Evolutionary conservation across 2,113 vertebrate species (phyloP).

Genomic region (Pachyramphus minor): DNA sequence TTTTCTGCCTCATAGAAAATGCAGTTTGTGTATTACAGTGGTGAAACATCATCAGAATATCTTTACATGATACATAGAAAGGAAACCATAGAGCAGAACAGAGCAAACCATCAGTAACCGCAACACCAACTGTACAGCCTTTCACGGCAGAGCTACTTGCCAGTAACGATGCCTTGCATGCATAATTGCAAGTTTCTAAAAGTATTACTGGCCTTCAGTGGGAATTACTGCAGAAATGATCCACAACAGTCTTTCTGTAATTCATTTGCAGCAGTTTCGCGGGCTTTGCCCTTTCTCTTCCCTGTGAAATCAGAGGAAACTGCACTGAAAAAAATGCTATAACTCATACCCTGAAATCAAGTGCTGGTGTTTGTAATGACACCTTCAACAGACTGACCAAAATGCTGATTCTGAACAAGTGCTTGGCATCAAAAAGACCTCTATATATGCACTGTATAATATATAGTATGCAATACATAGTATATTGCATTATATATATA

Average conservation of each 20-base stretch:
- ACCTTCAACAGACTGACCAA: not conserved
- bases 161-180: not conserved
- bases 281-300: not conserved
- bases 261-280: not conserved
- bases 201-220: conserved; percentile 7
- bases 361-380: not conserved
- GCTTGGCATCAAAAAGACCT: not conserved
- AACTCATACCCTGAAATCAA: not conserved
- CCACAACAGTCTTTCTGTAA: not conserved
- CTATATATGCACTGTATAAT: not conserved
- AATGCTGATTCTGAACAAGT: not conserved
- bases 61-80: not conserved
- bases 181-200: conserved; percentile 31
- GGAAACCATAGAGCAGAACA: conserved; percentile 36
- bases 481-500: not conserved
- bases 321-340: not conserved
- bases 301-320: not conserved
- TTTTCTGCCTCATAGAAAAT: conserved; percentile 50
- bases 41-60: conserved; percentile 32
- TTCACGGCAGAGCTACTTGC: conserved; percentile 6
- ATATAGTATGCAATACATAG: too few species aligned
- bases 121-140: conserved; percentile 24
- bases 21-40: conserved; percentile 22
- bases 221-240: conserved; percentile 16
- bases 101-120: conserved; percentile 4